Evolutionary conservation across 2,888 invertebrate species (phyloP).

Genomic region (Fissipunctia ypsillon): DNA sequence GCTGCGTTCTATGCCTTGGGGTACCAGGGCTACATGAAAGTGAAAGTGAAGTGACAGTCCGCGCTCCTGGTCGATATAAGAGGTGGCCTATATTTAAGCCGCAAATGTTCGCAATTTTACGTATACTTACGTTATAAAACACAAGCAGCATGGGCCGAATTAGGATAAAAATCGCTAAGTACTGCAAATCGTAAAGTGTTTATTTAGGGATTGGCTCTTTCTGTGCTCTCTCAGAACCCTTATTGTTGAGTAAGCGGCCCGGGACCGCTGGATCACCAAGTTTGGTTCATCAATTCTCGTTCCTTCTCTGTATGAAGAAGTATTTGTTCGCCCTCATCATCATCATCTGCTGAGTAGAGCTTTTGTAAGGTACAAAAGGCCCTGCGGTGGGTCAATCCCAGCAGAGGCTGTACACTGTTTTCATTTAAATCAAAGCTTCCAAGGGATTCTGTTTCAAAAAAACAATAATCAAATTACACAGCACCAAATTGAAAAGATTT

Average conservation of each 20-base stretch:
- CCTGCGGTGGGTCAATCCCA: not conserved
- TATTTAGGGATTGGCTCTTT: not conserved
- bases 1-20: constrained; percentile 45
- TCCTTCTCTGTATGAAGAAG: not conserved
- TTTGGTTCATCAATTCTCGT: not conserved
- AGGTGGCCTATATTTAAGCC: constrained; percentile 58
- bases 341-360: not conserved
- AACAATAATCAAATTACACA: constrained; percentile 8
- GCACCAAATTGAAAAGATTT: constrained; percentile 19
- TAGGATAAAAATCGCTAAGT: not conserved
- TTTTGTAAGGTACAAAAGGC: not conserved
- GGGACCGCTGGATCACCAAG: not conserved
- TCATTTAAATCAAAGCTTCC: not conserved
- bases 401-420: not conserved
- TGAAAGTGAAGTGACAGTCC: constrained; percentile 65
- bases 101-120: constrained; percentile 27
- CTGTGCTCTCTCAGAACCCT: not conserved
- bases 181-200: not conserved
- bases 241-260: not conserved
- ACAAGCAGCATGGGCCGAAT: not conserved
- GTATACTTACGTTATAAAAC: not conserved
- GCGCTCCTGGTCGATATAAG: constrained; percentile 62
- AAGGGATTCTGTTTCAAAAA: not conserved
- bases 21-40: constrained; percentile 62
- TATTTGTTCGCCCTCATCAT: not conserved